Evolutionary conservation across 92 coral and sea anemone species (phyloP).

Genomic region (Umimayanthus kanabou): DNA sequence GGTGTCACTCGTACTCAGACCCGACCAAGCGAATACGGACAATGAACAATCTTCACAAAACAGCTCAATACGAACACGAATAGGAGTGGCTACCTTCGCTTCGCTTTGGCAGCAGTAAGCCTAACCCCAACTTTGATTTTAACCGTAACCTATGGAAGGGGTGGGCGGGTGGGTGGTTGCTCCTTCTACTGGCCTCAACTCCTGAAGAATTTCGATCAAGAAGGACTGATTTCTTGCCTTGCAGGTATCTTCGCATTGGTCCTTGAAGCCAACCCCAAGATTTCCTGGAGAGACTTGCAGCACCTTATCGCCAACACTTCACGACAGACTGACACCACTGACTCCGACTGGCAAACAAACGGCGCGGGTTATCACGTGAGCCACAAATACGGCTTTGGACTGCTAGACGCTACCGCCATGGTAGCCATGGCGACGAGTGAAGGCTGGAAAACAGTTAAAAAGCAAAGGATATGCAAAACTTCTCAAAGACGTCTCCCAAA

Average conservation of each 20-base stretch:
- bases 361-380: conserved; percentile 92
- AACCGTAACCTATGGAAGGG: no score
- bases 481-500: conserved; percentile 38
- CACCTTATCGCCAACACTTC: conserved; percentile 92
- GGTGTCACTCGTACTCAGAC: no score
- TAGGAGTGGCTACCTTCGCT: no score
- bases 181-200: no score
- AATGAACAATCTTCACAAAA: no score
- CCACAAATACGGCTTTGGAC: conserved; percentile 97
- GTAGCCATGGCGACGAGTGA: conserved; percentile 68
- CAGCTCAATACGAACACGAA: no score
- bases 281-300: conserved; percentile 97
- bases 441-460: conserved; percentile 76
- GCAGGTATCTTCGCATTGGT: conserved; percentile 97
- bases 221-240: conserved; percentile 5
- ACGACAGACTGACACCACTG: conserved; percentile 72
- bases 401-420: conserved; percentile 84
- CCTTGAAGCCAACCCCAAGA: conserved; percentile 85
- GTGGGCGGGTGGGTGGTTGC: no score
- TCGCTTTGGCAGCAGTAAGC: no score
- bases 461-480: conserved; percentile 79
- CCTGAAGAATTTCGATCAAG: not conserved
- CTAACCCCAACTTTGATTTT: no score
- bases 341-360: conserved; percentile 82
- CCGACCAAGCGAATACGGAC: no score